Conservation (phyloP, 64 coral and sea anemone species). For the Actinia tenebrosa region DNA sequence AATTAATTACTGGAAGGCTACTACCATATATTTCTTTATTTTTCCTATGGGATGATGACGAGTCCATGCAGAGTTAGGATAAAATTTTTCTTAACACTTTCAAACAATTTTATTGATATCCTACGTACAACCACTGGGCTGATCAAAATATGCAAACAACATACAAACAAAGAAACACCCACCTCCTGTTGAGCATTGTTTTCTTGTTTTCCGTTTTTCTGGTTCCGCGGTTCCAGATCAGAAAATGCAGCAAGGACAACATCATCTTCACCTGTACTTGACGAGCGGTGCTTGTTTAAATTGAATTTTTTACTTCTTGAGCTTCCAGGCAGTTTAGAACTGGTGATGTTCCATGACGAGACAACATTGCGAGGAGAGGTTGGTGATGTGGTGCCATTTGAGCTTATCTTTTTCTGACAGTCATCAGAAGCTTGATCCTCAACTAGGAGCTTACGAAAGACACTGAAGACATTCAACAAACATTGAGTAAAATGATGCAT, state of each 20-base stretch:
- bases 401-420: neutral
- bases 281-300: slow-evolving; percentile 1
- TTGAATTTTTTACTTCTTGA: slow-evolving; percentile 10
- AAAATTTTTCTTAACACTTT: no score
- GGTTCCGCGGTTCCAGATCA: neutral
- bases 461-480: neutral
- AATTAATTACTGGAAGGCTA: no score
- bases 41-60: no score
- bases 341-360: neutral
- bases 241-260: neutral
- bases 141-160: no score
- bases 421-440: neutral
- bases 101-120: no score
- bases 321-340: neutral
- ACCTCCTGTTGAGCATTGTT: neutral
- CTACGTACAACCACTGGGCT: no score
- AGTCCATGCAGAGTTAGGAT: no score
- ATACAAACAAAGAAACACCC: neutral
- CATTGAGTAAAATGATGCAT: neutral
- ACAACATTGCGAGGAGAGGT: neutral
- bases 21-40: no score
- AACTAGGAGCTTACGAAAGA: slow-evolving; percentile 5
- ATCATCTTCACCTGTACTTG: neutral
- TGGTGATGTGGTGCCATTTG: slow-evolving; percentile 1
- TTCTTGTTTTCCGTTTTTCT: slow-evolving; percentile 17